These are phyloP conservation scores for Cosmia pyralina DNA, from an alignment of 2,888 invertebrate genomes.

Conservation along the genomic window DNA sequence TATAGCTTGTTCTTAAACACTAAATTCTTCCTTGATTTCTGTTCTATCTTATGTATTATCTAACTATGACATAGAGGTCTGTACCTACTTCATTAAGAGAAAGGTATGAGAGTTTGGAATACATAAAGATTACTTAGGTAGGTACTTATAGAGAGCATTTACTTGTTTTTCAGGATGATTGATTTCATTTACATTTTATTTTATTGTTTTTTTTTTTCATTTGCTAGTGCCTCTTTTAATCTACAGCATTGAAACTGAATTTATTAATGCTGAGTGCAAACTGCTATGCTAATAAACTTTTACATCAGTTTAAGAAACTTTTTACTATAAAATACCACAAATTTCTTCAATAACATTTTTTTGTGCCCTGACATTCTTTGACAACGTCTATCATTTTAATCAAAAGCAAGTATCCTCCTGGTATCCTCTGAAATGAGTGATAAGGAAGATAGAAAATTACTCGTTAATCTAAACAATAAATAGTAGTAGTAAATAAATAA, in stretches of 20 bases:
- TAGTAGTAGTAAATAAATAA: too few species aligned
- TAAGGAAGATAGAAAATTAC: constrained; percentile 1
- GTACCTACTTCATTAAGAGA: too few species aligned
- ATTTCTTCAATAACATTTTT: too few species aligned
- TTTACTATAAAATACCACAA: constrained; percentile 9
- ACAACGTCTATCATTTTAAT: constrained; percentile 14
- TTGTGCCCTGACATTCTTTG: constrained; percentile 17
- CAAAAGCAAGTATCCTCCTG: background rate
- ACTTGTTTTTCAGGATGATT: background rate
- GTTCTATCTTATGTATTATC: background rate
- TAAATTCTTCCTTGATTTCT: background rate
- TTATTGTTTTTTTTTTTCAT: too few species aligned
- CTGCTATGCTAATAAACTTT: background rate
- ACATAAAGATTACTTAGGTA: too few species aligned
- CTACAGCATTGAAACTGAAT: background rate
- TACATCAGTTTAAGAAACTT: constrained; percentile 10
- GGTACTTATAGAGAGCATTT: background rate
- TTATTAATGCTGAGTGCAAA: background rate
- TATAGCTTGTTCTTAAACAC: background rate
- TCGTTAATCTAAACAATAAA: background rate
- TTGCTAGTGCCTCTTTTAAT: background rate
- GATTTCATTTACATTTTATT: background rate
- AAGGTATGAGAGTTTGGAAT: background rate
- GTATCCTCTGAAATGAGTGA: background rate
- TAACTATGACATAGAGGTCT: background rate